Percentiles rank a stretch among this genome's conserved stretches.
These are phyloP conservation scores for Dromius quadrimaculatus DNA, from an alignment of 2,888 invertebrate genomes.

Conservation along the genomic window DNA sequence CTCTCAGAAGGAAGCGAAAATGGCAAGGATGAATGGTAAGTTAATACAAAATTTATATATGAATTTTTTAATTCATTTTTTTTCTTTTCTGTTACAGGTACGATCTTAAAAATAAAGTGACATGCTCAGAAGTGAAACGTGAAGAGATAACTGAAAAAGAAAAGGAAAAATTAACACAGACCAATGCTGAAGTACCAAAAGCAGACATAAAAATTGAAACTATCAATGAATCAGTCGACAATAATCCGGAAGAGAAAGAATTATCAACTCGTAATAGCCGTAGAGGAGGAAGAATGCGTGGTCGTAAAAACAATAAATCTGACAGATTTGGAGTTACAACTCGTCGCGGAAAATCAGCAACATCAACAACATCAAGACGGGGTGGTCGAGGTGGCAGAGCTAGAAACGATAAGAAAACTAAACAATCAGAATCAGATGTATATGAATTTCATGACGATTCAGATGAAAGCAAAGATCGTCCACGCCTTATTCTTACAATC, in stretches of 20 bases:
- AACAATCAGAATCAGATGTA: conserved; percentile 76
- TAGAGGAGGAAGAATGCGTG: conserved; percentile 56
- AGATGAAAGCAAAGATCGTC: conserved; percentile 78
- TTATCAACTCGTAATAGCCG: conserved; percentile 59
- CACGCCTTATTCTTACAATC: conserved; percentile 84
- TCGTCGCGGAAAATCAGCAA: conserved; percentile 69
- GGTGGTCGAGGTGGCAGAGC: conserved; percentile 70
- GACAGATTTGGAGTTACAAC: conserved; percentile 70
- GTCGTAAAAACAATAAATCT: conserved; percentile 36
- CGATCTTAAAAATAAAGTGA: conserved; percentile 50
- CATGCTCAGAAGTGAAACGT: conserved; percentile 41
- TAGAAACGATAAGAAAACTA: conserved; percentile 70
- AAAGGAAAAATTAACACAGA: conserved; percentile 53
- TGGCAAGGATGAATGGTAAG: conserved; percentile 61
- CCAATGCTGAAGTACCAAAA: conserved; percentile 52
- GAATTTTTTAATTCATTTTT: conserved; percentile 11
- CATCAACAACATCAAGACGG: conserved; percentile 62
- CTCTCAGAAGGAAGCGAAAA: conserved; percentile 63
- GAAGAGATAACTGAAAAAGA: conserved; percentile 52
- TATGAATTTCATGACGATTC: conserved; percentile 94
- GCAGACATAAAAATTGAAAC: conserved; percentile 52
- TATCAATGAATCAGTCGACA: conserved; percentile 64
- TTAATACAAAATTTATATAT: conserved; percentile 3
- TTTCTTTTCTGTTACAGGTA: conserved; percentile 34
- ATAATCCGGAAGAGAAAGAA: conserved; percentile 58